A percentile compares a stretch with the other conserved stretches of the same genome.
phyloP scores from a whole-genome alignment of 1,140 invertebrate genomes.

The Protaetia brevitarsis region DNA sequence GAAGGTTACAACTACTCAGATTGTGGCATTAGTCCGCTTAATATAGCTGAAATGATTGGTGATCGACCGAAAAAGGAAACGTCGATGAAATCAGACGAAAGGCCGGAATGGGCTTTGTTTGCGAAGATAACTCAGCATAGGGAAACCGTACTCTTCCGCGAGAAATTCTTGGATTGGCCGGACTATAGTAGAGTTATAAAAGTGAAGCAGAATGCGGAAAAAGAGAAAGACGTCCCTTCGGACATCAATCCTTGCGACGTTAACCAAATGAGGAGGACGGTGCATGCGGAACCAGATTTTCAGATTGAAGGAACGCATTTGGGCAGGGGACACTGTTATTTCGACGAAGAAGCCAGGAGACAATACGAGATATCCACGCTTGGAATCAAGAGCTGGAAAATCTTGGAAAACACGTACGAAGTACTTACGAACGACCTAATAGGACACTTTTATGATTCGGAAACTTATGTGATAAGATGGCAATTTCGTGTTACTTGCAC shows the following conservation, averaged over 20 bases:
- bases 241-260: slow-evolving; percentile 75
- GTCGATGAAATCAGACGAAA: slow-evolving; percentile 50
- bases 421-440: slow-evolving; percentile 58
- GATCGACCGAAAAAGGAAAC: slow-evolving; percentile 48
- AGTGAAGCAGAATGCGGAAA: slow-evolving; percentile 55
- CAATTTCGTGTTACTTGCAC: slow-evolving; percentile 79
- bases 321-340: slow-evolving; percentile 76
- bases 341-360: slow-evolving; percentile 68
- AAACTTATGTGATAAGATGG: slow-evolving; percentile 90
- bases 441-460: slow-evolving; percentile 79
- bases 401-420: slow-evolving; percentile 77
- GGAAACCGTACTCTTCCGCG: slow-evolving; percentile 89
- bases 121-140: slow-evolving; percentile 90
- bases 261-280: slow-evolving; percentile 65
- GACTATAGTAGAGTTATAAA: slow-evolving; percentile 72
- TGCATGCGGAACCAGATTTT: slow-evolving; percentile 67
- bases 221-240: slow-evolving; percentile 56
- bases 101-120: slow-evolving; percentile 80
- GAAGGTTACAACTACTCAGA: slow-evolving; percentile 81
- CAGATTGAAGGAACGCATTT: slow-evolving; percentile 80
- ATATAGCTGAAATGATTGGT: slow-evolving; percentile 60
- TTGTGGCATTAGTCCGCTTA: slow-evolving; percentile 77
- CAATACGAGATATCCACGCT: slow-evolving; percentile 75
- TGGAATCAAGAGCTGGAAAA: slow-evolving; percentile 77
- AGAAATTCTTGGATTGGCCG: slow-evolving; percentile 95